Conservation (phyloP, 2,888 invertebrate species). For the Andrena chrysosceles region DNA sequence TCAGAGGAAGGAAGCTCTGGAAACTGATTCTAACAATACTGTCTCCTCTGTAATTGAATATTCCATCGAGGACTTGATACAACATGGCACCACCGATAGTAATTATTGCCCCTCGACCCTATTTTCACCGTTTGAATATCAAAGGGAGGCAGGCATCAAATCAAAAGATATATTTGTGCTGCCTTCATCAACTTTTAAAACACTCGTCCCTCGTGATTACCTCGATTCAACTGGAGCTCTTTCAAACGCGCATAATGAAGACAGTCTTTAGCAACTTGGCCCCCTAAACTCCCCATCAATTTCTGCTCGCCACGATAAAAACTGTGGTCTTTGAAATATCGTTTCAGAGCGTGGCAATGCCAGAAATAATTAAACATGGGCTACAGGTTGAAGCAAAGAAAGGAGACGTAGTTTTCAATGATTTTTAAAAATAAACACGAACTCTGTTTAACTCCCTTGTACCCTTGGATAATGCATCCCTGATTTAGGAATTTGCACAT, state of each 20-base stretch:
- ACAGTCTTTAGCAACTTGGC: constrained; percentile 2
- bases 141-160: neutral
- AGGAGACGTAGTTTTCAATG: no score
- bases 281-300: constrained; percentile 19
- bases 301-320: neutral
- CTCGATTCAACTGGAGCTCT: neutral
- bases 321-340: no score
- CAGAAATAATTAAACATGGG: no score
- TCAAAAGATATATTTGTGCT: neutral
- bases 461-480: no score
- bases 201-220: neutral
- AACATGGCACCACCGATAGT: constrained; percentile 11
- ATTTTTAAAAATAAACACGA: no score
- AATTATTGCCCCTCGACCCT: neutral
- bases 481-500: no score
- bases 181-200: constrained; percentile 30
- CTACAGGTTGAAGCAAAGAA: no score
- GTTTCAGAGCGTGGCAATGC: no score
- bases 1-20: constrained; percentile 18
- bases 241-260: constrained; percentile 11
- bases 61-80: neutral
- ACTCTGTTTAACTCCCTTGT: no score
- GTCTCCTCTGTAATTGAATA: constrained; percentile 22
- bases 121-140: neutral
- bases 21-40: neutral